Evolutionary conservation across 2,888 invertebrate species (phyloP).

Genomic region (Elmis aenea): DNA sequence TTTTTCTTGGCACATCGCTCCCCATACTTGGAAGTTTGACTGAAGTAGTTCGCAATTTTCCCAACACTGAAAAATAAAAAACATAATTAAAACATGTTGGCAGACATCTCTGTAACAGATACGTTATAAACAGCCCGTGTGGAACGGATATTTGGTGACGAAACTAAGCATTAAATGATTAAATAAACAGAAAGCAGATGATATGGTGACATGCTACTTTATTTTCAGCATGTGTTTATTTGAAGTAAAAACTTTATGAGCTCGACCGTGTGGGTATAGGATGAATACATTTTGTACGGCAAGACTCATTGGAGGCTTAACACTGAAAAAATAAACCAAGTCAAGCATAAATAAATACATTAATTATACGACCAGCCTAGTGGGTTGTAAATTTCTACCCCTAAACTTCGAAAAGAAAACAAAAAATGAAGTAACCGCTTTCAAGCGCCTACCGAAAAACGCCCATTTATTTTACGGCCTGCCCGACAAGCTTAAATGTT

Average conservation of each 20-base stretch:
- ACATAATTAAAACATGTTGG: conserved; percentile 5
- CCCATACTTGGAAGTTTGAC: conserved; percentile 68
- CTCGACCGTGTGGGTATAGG: conserved; percentile 2
- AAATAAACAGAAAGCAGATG: conserved; percentile 34
- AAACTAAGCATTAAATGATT: conserved; percentile 31
- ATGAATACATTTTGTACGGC: too few relatives aligned
- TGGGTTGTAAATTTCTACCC: too few relatives aligned
- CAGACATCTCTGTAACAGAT: conserved; percentile 3
- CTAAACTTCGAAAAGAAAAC: too few relatives aligned
- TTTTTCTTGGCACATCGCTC: conserved; percentile 64
- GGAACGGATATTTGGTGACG: conserved; percentile 15
- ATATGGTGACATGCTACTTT: conserved; percentile 25
- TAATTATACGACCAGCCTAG: too few relatives aligned
- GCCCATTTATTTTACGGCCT: too few relatives aligned
- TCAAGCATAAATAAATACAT: too few relatives aligned
- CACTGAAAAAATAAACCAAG: too few relatives aligned
- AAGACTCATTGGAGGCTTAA: too few relatives aligned
- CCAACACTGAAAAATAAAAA: conserved; percentile 65
- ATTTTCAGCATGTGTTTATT: conserved; percentile 25
- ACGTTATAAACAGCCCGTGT: conserved; percentile 9
- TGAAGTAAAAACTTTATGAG: conserved; percentile 15
- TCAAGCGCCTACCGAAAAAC: too few relatives aligned
- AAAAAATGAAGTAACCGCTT: too few relatives aligned
- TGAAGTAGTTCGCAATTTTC: conserved; percentile 70
- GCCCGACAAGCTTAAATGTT: too few relatives aligned